Percentiles rank a stretch among this genome's conserved stretches.
Evolutionary conservation across 2,113 vertebrate species (phyloP).

Genomic region (Trogon surrucura): DNA sequence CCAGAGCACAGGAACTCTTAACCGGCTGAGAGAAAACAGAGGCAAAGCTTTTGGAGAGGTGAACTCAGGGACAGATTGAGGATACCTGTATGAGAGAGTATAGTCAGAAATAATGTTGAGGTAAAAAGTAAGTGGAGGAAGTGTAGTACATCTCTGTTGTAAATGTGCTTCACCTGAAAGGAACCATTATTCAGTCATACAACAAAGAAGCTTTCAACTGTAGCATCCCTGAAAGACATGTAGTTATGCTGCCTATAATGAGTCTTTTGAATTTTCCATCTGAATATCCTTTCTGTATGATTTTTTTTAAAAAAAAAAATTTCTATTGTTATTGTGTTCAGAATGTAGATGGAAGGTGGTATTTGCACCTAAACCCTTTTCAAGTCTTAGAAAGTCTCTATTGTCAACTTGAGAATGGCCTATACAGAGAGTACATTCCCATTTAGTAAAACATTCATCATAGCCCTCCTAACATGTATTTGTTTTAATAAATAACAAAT

Average conservation of each 20-base stretch:
- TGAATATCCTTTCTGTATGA: neutral
- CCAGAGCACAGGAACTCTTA: neutral
- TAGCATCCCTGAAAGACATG: neutral
- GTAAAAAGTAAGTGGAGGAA: neutral
- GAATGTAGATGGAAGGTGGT: neutral
- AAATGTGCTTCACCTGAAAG: neutral
- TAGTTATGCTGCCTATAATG: neutral
- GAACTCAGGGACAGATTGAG: neutral
- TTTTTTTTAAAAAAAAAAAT: neutral
- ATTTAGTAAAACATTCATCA: neutral
- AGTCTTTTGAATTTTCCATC: neutral
- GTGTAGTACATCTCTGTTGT: neutral
- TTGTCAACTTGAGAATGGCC: neutral
- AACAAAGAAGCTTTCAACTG: neutral
- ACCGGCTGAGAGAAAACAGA: neutral
- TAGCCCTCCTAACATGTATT: neutral
- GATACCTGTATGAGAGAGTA: neutral
- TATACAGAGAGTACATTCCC: neutral
- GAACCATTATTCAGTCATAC: neutral
- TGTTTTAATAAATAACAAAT: neutral
- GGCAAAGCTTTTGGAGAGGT: neutral
- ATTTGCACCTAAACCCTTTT: neutral
- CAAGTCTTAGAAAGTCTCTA: neutral
- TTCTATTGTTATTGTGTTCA: neutral
- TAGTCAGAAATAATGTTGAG: neutral